Evolutionary conservation across 2,113 vertebrate genomes (phyloP), one percentile per base, ranked within the genome.

Genomic region (Casuarius casuarius): DNA sequence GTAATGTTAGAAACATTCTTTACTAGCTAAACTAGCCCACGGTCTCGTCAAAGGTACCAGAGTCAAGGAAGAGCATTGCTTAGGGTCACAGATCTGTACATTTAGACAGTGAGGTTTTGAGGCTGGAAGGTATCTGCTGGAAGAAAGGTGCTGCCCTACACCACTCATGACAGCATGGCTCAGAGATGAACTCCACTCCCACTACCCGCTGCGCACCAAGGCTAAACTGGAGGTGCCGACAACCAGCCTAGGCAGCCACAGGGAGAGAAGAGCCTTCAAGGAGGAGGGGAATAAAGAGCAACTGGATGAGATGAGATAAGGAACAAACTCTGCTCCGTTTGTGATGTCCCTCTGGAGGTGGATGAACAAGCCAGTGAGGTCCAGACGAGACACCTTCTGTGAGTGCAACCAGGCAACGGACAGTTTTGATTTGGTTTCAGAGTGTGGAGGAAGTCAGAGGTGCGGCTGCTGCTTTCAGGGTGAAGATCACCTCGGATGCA

Each of bases 201-300:
- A 38, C 67, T 42, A 62, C 71, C 52, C 29, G 7, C n/a, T 82
- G 66, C 18, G 46, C 44, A 77, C 49, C 1, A 4, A 66, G 20
- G 46, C 8, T 61, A 5, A 0, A 0, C 10, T 44, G 33, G 49
- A 91, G 21, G 18, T 42, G 29, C 16, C 3, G 7, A 59, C 35
- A 54, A 94, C 33, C 23, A 82, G 54, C 29, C 31, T 48, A 58
- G 33, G 48, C n/a, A 75, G 70, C 25, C 61, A 28, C 7, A 59
- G 4, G 18, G 31, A 89, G 31, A 67, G 29, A 84, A 52, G 51
- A 56, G 40, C 26, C 8, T 28, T 74, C 35, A 40, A 56, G 49
- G 12, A 7, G 18, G 35, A 19, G 49, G 12, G 22, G 6, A 31
- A 77, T 38, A 79, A 91, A 77, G 33, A 85, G 7, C 66, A 91